Conservation (phyloP, 2,888 invertebrate genomes). For the Trimorus sp. region DNA sequence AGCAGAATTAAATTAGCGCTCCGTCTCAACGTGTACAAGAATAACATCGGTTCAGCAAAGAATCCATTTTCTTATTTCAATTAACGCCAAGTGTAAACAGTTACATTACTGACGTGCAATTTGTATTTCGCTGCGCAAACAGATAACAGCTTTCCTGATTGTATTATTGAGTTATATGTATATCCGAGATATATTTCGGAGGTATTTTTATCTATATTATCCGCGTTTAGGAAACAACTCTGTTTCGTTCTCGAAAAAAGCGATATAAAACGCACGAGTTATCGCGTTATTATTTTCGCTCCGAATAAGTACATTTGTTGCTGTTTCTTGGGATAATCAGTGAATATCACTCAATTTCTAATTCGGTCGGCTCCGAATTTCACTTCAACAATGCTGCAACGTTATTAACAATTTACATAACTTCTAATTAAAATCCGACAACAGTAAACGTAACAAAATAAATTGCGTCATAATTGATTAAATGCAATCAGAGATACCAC, state of each 20-base stretch:
- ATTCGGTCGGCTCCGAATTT: too few relatives aligned
- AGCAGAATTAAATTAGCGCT: too few relatives aligned
- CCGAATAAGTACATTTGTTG: too few relatives aligned
- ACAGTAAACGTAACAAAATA: neutral
- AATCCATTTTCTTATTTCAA: slow-evolving; percentile 21
- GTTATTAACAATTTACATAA: too few relatives aligned
- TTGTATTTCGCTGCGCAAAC: slow-evolving; percentile 13
- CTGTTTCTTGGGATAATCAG: too few relatives aligned
- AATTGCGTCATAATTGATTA: neutral
- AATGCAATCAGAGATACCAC: slow-evolving; percentile 5
- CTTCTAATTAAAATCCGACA: too few relatives aligned
- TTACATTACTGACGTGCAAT: slow-evolving; percentile 11
- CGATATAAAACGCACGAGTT: too few relatives aligned
- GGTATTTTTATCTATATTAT: slow-evolving; percentile 18
- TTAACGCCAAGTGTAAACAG: slow-evolving; percentile 9
- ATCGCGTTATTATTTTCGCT: too few relatives aligned
- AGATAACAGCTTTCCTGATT: slow-evolving; percentile 23
- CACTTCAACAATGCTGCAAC: neutral
- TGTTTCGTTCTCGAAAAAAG: neutral
- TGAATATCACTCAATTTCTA: neutral
- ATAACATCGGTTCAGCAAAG: too few relatives aligned
- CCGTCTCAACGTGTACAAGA: too few relatives aligned
- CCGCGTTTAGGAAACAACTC: slow-evolving; percentile 16
- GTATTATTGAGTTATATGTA: slow-evolving; percentile 11
- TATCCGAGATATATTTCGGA: neutral